Percentiles rank a stretch among this genome's conserved stretches.
Conservation (phyloP, 1,140 invertebrate species). For the Ostrea edulis region DNA sequence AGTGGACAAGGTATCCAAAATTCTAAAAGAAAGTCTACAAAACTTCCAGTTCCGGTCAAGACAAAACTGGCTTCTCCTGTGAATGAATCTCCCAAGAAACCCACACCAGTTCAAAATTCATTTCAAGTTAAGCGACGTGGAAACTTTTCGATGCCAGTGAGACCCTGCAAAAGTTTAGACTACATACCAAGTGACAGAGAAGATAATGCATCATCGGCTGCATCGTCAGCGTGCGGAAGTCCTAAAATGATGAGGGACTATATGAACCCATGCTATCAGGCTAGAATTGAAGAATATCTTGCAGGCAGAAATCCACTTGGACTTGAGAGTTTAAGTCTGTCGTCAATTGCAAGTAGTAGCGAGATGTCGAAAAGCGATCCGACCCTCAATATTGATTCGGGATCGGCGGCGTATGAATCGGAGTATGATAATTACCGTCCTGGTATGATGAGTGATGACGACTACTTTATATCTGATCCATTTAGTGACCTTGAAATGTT, state of each 20-base stretch:
- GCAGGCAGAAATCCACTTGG: constrained; percentile 59
- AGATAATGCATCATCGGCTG: constrained; percentile 65
- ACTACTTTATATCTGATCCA: constrained; percentile 78
- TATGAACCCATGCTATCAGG: constrained; percentile 55
- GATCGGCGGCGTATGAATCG: constrained; percentile 86
- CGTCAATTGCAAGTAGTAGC: constrained; percentile 75
- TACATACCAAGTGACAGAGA: constrained; percentile 77
- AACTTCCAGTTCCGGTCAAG: constrained; percentile 39
- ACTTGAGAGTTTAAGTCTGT: constrained; percentile 74
- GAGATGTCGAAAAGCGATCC: constrained; percentile 78
- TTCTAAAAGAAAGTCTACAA: constrained; percentile 31
- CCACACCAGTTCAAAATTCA: constrained; percentile 60
- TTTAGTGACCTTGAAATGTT: constrained; percentile 79
- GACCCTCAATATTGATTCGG: constrained; percentile 72
- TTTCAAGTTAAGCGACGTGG: constrained; percentile 75
- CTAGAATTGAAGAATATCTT: constrained; percentile 56
- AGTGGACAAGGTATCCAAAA: neutral
- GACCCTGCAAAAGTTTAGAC: constrained; percentile 76
- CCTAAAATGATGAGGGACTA: constrained; percentile 67
- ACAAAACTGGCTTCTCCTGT: constrained; percentile 41
- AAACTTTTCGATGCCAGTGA: constrained; percentile 68
- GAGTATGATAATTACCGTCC: constrained; percentile 86
- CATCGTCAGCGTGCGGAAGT: constrained; percentile 73
- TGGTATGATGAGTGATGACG: constrained; percentile 76
- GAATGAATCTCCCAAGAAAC: neutral